Evolutionary conservation across 2,113 vertebrate genomes (phyloP), one percentile per base, ranked within the genome.

Genomic region (Myiozetetes cayanensis): DNA sequence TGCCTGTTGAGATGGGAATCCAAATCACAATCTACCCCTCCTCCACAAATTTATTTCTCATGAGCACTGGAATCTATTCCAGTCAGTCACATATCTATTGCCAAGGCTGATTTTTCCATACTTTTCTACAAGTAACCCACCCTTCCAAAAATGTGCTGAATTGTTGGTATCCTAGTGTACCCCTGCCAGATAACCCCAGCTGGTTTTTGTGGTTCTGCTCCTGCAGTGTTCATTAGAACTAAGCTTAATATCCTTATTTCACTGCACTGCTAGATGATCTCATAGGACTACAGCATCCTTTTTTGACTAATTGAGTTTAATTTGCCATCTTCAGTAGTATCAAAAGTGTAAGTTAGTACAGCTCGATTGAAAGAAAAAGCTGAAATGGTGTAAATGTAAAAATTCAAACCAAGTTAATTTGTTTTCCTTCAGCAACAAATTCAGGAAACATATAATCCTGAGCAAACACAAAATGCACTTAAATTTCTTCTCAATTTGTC

Each of bases 1-100:
- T 58, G 35, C 10, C 24, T 2, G 1, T 8, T 73, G 14, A 77
- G 53, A 30, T 27, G 6, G 20, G 23, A 55, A 82, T 52, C 44
- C 23, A 35, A 76, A 87, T 47, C 19, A 52, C 30, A 84, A n/a
- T 58, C 23, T 53, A 43, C 7, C 20, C 11, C 15, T 39, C 30
- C 47, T 81, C 12, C 8, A 24, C 43, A 55, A 19, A 68, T 62
- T 47, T 71, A 52, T 28, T 63, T 81, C 66, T 63, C 33, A 53
- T 2, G 4, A 65, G 37, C 47, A 61, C 10, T 30, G 10, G 25
- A 75, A 65, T 55, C 33, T 43, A 66, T 31, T n/a, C n/a, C 50
- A 71, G 23, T 4, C 43, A 85, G 6, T 9, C 37, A n/a, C 0
- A 1, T 21, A 78, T 18, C 37, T 35, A 31, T 19, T 17, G 10